These are phyloP conservation scores for Oceanites oceanicus DNA, from an alignment of 2,113 vertebrate species.

Conservation along the genomic window DNA sequence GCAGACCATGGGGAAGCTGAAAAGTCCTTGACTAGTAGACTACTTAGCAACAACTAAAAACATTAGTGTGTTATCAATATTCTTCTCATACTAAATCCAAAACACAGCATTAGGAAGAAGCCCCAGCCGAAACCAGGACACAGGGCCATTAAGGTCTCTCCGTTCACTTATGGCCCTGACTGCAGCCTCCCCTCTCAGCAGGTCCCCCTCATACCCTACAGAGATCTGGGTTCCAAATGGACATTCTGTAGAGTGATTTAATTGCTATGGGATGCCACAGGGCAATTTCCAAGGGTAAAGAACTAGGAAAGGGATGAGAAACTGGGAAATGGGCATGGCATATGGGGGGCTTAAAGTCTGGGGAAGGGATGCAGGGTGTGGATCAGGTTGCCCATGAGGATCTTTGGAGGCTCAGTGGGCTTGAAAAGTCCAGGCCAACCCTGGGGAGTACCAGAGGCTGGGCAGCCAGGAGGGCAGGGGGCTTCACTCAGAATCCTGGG, in stretches of 20 bases:
- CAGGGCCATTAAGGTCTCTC: neutral
- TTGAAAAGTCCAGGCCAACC: neutral
- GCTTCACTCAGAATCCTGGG: neutral
- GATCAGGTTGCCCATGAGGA: neutral
- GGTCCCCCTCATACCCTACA: neutral
- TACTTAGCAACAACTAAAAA: too few species aligned
- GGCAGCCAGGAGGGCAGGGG: neutral
- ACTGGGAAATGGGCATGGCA: neutral
- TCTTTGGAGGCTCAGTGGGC: neutral
- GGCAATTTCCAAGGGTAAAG: neutral
- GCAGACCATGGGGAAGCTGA: too few species aligned
- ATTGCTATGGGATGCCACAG: neutral
- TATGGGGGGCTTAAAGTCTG: neutral
- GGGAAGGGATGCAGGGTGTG: rapidly evolving
- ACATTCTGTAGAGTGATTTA: neutral
- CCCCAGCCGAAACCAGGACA: too few species aligned
- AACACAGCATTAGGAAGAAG: too few species aligned
- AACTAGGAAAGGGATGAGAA: neutral
- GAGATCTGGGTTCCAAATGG: neutral
- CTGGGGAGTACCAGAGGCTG: neutral
- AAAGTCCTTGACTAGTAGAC: too few species aligned
- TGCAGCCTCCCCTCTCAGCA: neutral
- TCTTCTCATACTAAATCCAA: too few species aligned
- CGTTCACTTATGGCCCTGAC: neutral
- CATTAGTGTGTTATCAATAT: too few species aligned